phyloP scores from a whole-genome alignment of 2,113 vertebrate genomes.

The Anguilla rostrata region DNA sequence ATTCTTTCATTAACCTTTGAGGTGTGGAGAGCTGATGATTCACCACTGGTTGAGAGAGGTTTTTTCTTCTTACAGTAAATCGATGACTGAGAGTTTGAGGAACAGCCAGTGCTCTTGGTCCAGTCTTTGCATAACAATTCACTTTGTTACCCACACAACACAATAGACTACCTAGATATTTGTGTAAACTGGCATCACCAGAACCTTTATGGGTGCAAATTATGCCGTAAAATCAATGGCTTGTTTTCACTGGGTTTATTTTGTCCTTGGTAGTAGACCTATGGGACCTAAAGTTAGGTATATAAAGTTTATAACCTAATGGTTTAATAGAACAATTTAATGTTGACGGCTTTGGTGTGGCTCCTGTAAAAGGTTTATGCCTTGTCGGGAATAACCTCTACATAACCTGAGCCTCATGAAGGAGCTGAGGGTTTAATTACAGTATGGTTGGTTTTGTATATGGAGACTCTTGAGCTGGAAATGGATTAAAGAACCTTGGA shows the following conservation, averaged over 20 bases:
- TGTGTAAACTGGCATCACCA: not conserved
- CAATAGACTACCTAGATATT: not conserved
- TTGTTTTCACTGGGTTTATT: not conserved
- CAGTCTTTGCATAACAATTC: not conserved
- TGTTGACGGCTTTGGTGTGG: not conserved
- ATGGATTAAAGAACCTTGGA: no score
- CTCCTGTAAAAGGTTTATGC: not conserved
- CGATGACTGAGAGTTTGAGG: not conserved
- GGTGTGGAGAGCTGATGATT: constrained; percentile 11
- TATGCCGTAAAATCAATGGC: not conserved
- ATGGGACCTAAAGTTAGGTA: not conserved
- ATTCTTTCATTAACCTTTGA: constrained; percentile 18
- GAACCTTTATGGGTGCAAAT: not conserved
- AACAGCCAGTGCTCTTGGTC: not conserved
- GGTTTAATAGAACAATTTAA: constrained; percentile 7
- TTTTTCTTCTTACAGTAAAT: constrained; percentile 12
- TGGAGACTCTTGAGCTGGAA: no score
- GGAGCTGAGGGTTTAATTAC: no score
- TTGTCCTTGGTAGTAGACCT: constrained; percentile 6
- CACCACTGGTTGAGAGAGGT: not conserved
- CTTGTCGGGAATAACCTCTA: no score
- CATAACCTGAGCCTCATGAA: no score
- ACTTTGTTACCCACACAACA: not conserved
- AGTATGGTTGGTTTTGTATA: no score
- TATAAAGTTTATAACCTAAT: not conserved